Evolutionary conservation across 2,888 invertebrate species (phyloP), one percentile per base, ranked within the genome.

Genomic region (Drosophila limbata): DNA sequence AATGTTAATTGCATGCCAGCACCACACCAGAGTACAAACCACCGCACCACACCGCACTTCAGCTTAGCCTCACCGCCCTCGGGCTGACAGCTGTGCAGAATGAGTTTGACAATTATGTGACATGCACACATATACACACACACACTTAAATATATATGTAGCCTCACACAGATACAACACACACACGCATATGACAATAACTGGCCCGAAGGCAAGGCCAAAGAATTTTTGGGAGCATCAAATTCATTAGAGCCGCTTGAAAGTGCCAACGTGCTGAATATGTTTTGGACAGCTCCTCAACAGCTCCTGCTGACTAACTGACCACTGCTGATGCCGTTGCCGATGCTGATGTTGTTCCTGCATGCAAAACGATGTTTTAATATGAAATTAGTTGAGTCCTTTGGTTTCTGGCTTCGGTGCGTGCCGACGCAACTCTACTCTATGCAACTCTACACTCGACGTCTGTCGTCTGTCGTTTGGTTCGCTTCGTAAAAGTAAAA

Each of bases 291-390:
- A 25, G 17, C 31, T 40, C 37, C 42, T 44, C 57, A 48, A 25
- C 57, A 17, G 21, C 48, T 40, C 47, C 45, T 19, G 3, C 17
- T 11, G 42, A 25, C 31, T 33, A 17, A 25, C 50, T 48, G 60
- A 28, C 52, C 51, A 52, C 31, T 42, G 51, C 31, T 68, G 56
- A 62, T 79, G 66, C 66, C 65, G 55, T 45, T 33, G 44, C 40
- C 56, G 42, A 59, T 78, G 66, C 73, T 69, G 65, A 48, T 67
- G 62, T 74, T 87, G 82, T 42, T 83, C 70, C 88, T 90, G 88
- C 89, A 90, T 90, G 88, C 90, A 90, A 88, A 90, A 85, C 85
- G 90, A 88, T 90, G 89, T 89, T 87, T 89, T 88, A 90, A 88
- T 89, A 89, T 81, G 79, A 87, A 87, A 87, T 87, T 87, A 87